Base-by-base conservation (phyloP, 2,888 invertebrate genomes). In the Nomada fabriciana region DNA sequence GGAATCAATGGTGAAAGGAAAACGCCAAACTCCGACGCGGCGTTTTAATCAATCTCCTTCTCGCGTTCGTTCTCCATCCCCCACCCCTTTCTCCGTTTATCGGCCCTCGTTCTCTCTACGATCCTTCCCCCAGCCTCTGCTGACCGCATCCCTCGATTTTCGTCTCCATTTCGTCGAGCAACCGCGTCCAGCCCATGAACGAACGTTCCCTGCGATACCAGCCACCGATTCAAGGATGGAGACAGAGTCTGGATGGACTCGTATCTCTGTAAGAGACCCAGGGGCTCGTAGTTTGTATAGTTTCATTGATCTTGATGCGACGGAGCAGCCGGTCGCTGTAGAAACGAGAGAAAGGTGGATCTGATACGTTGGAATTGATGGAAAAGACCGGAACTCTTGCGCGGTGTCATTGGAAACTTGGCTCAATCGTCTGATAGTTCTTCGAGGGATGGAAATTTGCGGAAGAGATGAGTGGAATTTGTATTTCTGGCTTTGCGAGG, bases 41-140 rank as follows among this genome's bases (percentile, higher is more conserved):
- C 83, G 87, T 89, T 88, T 89, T 87, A 89, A 89, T 89, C 89
- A 87, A 90, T 89, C 90, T 89, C 83, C 73, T 80, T 82, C 85
- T 83, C 81, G 69, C 76, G 59, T 29, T 29, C 64, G 25, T 50
- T 42, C 59, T n/a, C 53, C 55, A 15, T 43, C 47, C 50, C n/a
- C 15, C 18, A 9, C 55, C 20, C 50, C 42, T 42, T 36, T 43
- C 36, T 5, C 18, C 20, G 43, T 76, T 73, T 83, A 79, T 83
- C 76, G 71, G n/a, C 53, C 60, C 57, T 50, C 67, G 47, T 57
- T 47, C 71, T 57, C 57, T 43, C n/a, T 15, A 25, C 69, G 64
- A 50, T 29, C 71, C 42, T 11, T 2, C 61, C 57, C 50, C 61
- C 52, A 18, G 36, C 63, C 55, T n/a, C 64, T 52, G 60, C 59